Base-by-base conservation (phyloP, 2,888 invertebrate genomes). In the Morpho deidamia region DNA sequence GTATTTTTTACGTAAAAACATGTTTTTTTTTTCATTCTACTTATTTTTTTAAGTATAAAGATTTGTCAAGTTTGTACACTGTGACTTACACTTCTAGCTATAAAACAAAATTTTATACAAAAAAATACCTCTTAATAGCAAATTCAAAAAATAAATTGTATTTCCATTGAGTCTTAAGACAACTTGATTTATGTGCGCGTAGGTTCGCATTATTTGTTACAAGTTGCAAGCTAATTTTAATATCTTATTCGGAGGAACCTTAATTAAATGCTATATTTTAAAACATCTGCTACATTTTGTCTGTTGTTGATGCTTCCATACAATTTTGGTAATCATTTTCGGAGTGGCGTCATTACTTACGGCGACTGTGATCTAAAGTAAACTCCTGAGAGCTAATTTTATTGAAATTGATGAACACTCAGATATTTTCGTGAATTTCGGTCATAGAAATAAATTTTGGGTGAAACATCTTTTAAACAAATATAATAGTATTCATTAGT, bases 261-360 rank as follows among this genome's bases (percentile, higher is more conserved):
- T 61, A 61, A 62, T 62, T 62, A 61, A 61, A 61, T 43, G 41
- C 50, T 47, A 59, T 59, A 56, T 57, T 61, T 60, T 52, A 47
- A 47, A 61, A 61, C 62, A 62, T 62, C 61, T 61, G 62, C 42
- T 59, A 47, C 55, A 39, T 32, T 38, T 32, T 14, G 33, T 33
- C 50, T 40, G 23, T 33, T 40, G 51, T 34, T 58, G 51, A 45
- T 52, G 47, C 43, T 53, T 51, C 51, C 35, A 49, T 51, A 44
- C 37, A 40, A 44, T 47, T 23, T 51, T 34, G 37, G 49, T 9
- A 42, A 53, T 50, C 10, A 35, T 53, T 45, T 46, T 52, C n/a
- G 7, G 10, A 52, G 40, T 48, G 11, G 41, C 32, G 23, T 41
- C 37, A 45, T 11, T 51, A 39, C 43, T 35, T 34, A 7, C 9